Evolutionary conservation across 2,888 invertebrate species (phyloP), one percentile per base, ranked within the genome.

Genomic region (Meloe dianella): DNA sequence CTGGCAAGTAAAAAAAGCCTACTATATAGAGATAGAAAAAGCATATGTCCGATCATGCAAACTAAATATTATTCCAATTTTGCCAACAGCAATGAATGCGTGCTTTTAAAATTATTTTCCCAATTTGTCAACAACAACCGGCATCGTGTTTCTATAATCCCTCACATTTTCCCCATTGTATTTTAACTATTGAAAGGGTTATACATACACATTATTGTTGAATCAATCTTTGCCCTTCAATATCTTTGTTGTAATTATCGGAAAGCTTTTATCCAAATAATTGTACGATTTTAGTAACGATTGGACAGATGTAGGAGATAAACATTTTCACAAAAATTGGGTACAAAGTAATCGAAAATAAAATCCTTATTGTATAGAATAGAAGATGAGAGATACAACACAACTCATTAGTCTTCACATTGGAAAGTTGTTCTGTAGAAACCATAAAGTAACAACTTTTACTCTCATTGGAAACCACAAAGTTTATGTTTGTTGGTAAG

Each of bases 91-190:
- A 64, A 38, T 60, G 59, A 56, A 59, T 65, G 60, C 68, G 65
- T 68, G 68, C 63, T 68, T 68, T 62, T 29, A 20, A 68, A 68
- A 65, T 68, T 62, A 68, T 68, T 68, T 68, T 64, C 64, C 62
- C 57, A 68, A 68, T 68, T 65, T 65, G 56, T 24, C 57, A 35
- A 32, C 59, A 38, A 38, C 32, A 38, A 8, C 22, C 22, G 9
- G 12, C 51, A 38, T 41, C 56, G 57, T 62, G 64, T 65, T 65
- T 59, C 62, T 58, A 64, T 62, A 68, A 68, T 65, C 68, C 68
- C 35, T 56, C 14, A 30, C 51, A 17, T 62, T 67, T 68, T 65
- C 62, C 67, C 51, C 22, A 10, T 12, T 20, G 20, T 47, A 20
- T 51, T 12, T 9, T 9, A 22, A 47, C 20, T 2, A 47, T 10